These are phyloP conservation scores for Staurois parvus DNA, from an alignment of 2,797 vertebrate genomes.

Conservation along the genomic window DNA sequence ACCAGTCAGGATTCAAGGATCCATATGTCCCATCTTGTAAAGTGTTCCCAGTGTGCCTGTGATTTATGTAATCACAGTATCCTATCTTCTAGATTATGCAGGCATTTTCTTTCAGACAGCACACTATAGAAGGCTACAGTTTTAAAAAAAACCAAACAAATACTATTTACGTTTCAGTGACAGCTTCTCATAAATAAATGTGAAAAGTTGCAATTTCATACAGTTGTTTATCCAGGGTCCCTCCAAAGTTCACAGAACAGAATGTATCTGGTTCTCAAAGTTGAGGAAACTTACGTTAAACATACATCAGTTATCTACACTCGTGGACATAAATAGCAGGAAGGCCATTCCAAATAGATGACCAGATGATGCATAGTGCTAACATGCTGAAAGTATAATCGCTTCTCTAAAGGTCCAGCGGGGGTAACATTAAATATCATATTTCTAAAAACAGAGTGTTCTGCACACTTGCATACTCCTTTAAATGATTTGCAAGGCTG, in stretches of 20 bases:
- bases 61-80: conserved; percentile 25
- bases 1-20: conserved; percentile 24
- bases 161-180: neutral
- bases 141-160: neutral
- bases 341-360: neutral
- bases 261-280: neutral
- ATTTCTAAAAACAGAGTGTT: neutral
- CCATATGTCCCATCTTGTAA: conserved; percentile 42
- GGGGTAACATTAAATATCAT: neutral
- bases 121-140: neutral
- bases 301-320: neutral
- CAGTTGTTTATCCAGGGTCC: neutral
- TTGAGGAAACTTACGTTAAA: neutral
- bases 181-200: neutral
- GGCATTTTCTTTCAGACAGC: neutral
- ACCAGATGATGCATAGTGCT: neutral
- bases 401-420: neutral
- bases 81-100: neutral
- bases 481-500: neutral
- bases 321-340: neutral
- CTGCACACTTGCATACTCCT: neutral
- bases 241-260: neutral
- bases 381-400: neutral
- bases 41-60: conserved; percentile 9
- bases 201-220: conserved; percentile 8